Base-by-base conservation (phyloP, 2,888 invertebrate genomes). In the Mesoligia furuncula region DNA sequence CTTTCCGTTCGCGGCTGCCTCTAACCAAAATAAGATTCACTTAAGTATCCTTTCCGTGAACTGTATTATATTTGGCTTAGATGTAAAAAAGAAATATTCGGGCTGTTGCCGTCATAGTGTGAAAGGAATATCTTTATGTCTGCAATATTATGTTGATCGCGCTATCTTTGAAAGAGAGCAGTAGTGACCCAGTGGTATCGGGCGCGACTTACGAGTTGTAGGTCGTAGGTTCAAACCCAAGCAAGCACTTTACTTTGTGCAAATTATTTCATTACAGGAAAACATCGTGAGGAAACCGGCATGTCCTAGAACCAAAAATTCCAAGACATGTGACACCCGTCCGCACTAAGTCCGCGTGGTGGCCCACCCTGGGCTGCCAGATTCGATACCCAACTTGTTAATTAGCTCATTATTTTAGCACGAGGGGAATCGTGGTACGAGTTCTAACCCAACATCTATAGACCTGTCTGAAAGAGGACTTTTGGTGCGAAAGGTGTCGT, bases 21-120 rank as follows among this genome's bases (percentile, higher is more conserved):
- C 78, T 73, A 73, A 65, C 81, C 57, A 65, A 59, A 65, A 73
- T 61, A 57, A 68, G 39, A 75, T 81, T 81, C 11, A 75, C 54
- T 77, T 79, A 42, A 42, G 42, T 42, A 79, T 79, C 54, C 64
- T 64, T 81, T 64, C n/a, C 15, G 0, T 39, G 24, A 68, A 48
- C 67, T 75, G 39, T 75, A 57, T 68, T 39, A 69, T 36, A 31
- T 75, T 57, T 48, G 9, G 13, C n/a, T 68, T 24, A 51, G n/a
- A 39, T 24, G n/a, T 57, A n/a, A 81, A 68, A 81, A 64, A 15
- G 24, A 27, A 36, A 36, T 64, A 45, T 75, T 62, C 31, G 17
- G 48, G 17, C 9, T 57, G 11, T 48, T 51, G 13, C n/a, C 20
- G 11, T 20, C 15, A 2, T 64, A 31, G n/a, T 51, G 24, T 4